phyloP scores from a whole-genome alignment of 2,797 vertebrate species.

The Pterois miles region DNA sequence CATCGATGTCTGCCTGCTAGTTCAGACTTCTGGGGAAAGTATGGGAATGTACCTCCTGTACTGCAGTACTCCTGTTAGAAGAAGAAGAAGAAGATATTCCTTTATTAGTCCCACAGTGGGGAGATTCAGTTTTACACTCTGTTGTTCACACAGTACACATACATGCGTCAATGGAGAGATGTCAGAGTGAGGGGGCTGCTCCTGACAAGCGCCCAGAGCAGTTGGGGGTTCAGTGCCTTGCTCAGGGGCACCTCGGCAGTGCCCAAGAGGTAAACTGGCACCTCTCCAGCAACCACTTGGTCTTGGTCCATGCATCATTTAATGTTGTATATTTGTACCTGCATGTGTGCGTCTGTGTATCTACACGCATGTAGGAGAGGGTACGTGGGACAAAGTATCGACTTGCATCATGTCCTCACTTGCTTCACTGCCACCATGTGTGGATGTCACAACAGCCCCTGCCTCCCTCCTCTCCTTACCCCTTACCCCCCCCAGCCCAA shows the following conservation, averaged over 20 bases:
- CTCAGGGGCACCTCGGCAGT: too few relatives aligned
- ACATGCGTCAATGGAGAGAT: too few relatives aligned
- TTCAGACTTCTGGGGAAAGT: neutral
- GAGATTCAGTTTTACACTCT: too few relatives aligned
- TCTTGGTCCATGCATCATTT: too few relatives aligned
- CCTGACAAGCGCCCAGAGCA: too few relatives aligned
- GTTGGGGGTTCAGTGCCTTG: too few relatives aligned
- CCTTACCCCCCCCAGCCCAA: conserved; percentile 1
- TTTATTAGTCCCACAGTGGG: too few relatives aligned
- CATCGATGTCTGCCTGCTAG: neutral
- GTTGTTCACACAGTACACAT: too few relatives aligned
- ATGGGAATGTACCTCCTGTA: neutral
- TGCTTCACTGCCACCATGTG: conserved; percentile 66
- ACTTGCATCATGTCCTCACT: conserved; percentile 65
- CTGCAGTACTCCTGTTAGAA: neutral
- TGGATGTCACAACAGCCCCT: conserved; percentile 69
- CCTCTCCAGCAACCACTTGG: too few relatives aligned
- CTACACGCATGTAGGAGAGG: neutral
- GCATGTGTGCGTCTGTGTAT: neutral
- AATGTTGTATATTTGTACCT: neutral
- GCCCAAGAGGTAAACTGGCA: too few relatives aligned
- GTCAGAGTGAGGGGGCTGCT: too few relatives aligned
- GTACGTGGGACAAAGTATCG: conserved; percentile 23
- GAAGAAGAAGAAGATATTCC: too few relatives aligned
- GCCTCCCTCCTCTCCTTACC: conserved; percentile 11